Evolutionary conservation across 2,113 vertebrate genomes (phyloP), one percentile per base, ranked within the genome.

Genomic region (Dasypus novemcinctus): DNA sequence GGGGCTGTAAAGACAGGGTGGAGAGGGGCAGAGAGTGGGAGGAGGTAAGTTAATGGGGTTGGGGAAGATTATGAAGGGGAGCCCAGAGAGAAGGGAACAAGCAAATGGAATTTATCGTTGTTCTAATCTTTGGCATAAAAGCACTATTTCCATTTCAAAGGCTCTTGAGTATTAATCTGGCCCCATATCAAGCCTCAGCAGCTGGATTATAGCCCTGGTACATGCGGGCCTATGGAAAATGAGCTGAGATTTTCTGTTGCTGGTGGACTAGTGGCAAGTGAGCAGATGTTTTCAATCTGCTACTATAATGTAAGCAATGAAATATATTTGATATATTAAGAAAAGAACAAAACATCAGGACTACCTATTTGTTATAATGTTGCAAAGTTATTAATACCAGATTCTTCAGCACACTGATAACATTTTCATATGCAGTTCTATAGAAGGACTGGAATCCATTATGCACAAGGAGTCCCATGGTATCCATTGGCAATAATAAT

Each of bases 261-360:
- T 91, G 66, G 85, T 31, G 38, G 80, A 95, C 93, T 85, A 95
- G 96, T 95, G 97, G 98, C 59, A 98, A 98, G 97, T 94, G 91
- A 98, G 98, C 99, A 99, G 98, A 99, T 99, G 99, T 98, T 99
- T 99, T 98, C 97, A 98, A 99, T 99, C 98, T 98, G 98, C 98
- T 98, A 97, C 98, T 96, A 97, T 98, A 99, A 98, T 97, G 98
- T 98, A 98, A 98, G 98, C 98, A 98, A 98, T 98, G 98, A 98
- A 98, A 98, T 96, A 95, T 49, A 97, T 96, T 96, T 97, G 84
- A 94, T 85, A 88, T 86, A 96, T 85, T 97, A 90, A 98, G 98
- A 97, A 9, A 93, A 87, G 79, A 97, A 95, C 41, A 95, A 97
- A 98, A 98, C 18, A 98, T 97, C 90, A 97, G 92, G n/a, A 72